A percentile compares a stretch with the other conserved stretches of the same genome.
Conservation (phyloP, 2,888 invertebrate genomes). For the Pasiphila rectangulata region DNA sequence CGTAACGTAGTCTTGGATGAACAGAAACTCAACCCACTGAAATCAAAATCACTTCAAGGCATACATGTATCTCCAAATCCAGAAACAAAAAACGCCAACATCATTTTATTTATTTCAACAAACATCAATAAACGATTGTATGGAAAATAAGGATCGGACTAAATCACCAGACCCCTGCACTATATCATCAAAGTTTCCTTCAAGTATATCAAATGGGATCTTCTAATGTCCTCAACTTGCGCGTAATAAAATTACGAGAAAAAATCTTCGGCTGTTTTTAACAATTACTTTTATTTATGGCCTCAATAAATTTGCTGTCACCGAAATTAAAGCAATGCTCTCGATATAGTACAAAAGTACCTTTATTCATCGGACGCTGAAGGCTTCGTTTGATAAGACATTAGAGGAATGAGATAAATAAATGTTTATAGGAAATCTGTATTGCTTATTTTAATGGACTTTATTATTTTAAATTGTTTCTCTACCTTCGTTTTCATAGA, state of each 20-base stretch:
- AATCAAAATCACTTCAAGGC: not conserved
- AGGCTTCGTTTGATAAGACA: constrained; percentile 38
- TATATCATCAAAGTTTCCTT: constrained; percentile 28
- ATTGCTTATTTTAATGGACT: constrained; percentile 24
- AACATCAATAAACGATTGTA: not conserved
- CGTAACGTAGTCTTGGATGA: too few species aligned
- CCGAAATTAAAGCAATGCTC: constrained; percentile 59
- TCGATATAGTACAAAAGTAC: constrained; percentile 54
- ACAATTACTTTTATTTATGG: constrained; percentile 74
- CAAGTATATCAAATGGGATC: constrained; percentile 55
- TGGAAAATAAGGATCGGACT: not conserved
- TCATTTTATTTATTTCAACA: not conserved
- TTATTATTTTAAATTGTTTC: constrained; percentile 15
- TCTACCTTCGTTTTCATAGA: constrained; percentile 2
- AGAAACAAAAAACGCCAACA: not conserved
- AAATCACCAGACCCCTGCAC: not conserved
- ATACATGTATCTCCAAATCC: too few species aligned
- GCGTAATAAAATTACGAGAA: constrained; percentile 70
- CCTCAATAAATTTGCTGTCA: constrained; percentile 69
- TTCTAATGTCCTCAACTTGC: constrained; percentile 63
- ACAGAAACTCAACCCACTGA: too few species aligned
- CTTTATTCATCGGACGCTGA: constrained; percentile 54
- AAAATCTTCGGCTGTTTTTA: constrained; percentile 66
- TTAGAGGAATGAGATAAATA: constrained; percentile 31
- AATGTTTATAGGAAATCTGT: constrained; percentile 24